Evolutionary conservation across 2,113 vertebrate species (phyloP), one percentile per base, ranked within the genome.

Genomic region (Sarotherodon lohbergeri): DNA sequence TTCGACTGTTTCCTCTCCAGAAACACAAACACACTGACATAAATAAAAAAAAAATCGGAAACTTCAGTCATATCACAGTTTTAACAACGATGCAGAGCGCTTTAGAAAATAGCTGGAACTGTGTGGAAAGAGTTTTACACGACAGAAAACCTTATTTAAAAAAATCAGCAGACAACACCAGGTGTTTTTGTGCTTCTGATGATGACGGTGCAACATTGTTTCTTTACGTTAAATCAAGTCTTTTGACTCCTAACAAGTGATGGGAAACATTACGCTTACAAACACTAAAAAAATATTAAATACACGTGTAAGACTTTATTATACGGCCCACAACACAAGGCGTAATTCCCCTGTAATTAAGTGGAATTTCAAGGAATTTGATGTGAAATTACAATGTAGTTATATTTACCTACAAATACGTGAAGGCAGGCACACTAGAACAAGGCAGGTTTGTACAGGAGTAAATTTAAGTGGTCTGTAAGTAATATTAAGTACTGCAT

Each of bases 1-100:
- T 89, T 94, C 87, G 90, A 90, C 88, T 82, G 86, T 84, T 92
- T 90, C 88, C 90, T 78, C 87, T 87, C 85, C 4, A 13, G 76
- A 84, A 91, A 89, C 89, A 90, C 63, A 89, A 88, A 91, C 90
- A 91, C 59, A 41, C 81, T 84, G 86, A 39, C 54, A 59, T 19
- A 66, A 86, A 84, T 19, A 63, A 39, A 34, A 32, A 29, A 55
- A 24, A 19, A 32, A 48, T n/a, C 1, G 1, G 27, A 86, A 81
- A 71, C 78, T 76, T 5, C 3, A 22, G 24, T 39, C 32, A 3
- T 22, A 43, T 66, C 32, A 5, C n/a, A 14, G 54, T 66, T 68
- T 57, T 6, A 86, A 81, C 61, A 83, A 9, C 24, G 16, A 32
- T 27, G 34, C n/a, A 71, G 76, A 11, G 43, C 17, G 3, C 2